Percentiles rank a stretch among this genome's conserved stretches.
phyloP scores from a whole-genome alignment of 2,797 vertebrate genomes.

The Philypnodon macrostomus region DNA sequence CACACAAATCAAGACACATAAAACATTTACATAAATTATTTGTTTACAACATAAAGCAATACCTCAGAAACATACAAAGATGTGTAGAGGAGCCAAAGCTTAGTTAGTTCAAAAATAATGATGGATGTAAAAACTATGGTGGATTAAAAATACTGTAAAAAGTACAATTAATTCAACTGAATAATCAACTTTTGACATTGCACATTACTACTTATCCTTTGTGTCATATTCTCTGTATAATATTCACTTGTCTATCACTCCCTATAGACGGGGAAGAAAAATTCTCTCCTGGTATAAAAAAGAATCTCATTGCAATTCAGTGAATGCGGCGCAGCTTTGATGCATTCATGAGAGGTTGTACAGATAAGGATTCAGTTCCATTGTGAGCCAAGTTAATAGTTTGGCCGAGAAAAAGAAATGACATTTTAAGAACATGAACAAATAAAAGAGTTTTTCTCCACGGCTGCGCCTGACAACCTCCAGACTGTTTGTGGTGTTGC shows the following conservation, averaged over 20 bases:
- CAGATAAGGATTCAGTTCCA: slow-evolving; percentile 59
- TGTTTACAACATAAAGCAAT: too few species aligned
- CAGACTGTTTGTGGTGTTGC: slow-evolving; percentile 34
- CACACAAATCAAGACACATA: too few species aligned
- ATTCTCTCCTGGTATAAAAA: slow-evolving; percentile 36
- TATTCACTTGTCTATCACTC: slow-evolving; percentile 53
- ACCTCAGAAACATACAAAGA: too few species aligned
- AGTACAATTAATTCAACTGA: too few species aligned
- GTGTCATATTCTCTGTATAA: slow-evolving; percentile 46
- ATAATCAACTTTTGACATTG: too few species aligned
- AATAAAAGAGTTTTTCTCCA: slow-evolving; percentile 41
- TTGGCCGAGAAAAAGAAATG: slow-evolving; percentile 45
- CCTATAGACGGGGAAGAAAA: slow-evolving; percentile 48
- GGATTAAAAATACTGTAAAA: too few species aligned
- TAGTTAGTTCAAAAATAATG: too few species aligned
- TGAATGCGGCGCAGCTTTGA: slow-evolving; percentile 35
- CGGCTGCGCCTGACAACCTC: slow-evolving; percentile 33
- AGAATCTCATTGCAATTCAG: slow-evolving; percentile 62
- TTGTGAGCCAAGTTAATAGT: slow-evolving; percentile 57
- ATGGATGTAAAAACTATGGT: too few species aligned
- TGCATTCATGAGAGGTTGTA: slow-evolving; percentile 47
- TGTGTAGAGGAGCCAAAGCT: too few species aligned
- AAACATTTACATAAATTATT: too few species aligned
- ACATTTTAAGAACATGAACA: slow-evolving; percentile 69
- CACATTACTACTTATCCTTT: slow-evolving; percentile 37